Conservation (phyloP, 2,113 vertebrate genomes). For the Catharus bicknelli region DNA sequence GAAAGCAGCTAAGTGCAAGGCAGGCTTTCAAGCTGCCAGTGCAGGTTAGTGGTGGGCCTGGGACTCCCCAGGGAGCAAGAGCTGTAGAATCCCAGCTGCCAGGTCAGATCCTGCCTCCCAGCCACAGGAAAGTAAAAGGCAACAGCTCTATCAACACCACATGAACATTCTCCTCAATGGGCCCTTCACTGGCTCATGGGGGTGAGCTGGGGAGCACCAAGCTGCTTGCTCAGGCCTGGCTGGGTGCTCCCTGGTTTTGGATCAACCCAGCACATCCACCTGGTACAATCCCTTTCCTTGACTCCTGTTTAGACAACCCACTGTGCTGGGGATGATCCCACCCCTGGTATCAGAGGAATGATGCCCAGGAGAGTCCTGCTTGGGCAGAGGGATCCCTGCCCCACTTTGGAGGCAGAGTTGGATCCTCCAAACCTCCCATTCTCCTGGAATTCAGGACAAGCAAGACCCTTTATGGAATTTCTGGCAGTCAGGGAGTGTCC, state of each 20-base stretch:
- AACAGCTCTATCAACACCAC: rapidly evolving
- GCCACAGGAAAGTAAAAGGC: not conserved
- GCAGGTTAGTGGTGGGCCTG: slow-evolving; percentile 31
- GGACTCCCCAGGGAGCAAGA: slow-evolving; percentile 17
- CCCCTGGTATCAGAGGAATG: not conserved
- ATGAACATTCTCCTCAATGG: rapidly evolving
- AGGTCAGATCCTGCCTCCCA: not conserved
- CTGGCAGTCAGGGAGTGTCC: not conserved
- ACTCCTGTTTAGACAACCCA: not conserved
- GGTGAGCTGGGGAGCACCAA: not conserved
- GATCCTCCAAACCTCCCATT: not conserved
- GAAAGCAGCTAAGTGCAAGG: slow-evolving; percentile 50
- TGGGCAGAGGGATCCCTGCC: not conserved
- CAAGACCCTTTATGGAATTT: not conserved
- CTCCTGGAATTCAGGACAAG: not conserved
- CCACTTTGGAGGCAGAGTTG: rapidly evolving
- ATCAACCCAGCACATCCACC: not conserved
- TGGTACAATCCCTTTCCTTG: rapidly evolving
- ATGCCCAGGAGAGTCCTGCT: not conserved
- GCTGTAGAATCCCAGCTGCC: not conserved
- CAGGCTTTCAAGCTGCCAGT: slow-evolving; percentile 52
- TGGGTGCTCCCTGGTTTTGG: not conserved
- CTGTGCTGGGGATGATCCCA: not conserved
- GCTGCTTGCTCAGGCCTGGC: not conserved
- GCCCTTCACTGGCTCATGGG: not conserved